Evolutionary conservation across 2,888 invertebrate genomes (phyloP).

Genomic region (Xanthia icteritia): DNA sequence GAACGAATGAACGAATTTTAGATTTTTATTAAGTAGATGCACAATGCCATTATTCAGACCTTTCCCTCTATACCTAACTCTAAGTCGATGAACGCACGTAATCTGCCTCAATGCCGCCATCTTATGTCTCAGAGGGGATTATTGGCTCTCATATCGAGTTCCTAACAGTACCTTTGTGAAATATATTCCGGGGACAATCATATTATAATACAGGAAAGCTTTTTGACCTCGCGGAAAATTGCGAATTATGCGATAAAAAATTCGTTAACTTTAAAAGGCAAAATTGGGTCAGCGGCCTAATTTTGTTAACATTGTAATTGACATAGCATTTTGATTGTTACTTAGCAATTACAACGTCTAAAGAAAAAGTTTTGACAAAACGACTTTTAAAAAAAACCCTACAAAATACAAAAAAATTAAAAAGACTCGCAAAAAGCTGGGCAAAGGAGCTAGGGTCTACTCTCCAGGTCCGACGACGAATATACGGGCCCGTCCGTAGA

Average conservation of each 20-base stretch:
- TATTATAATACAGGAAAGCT: conserved; percentile 1
- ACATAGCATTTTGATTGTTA: conserved; percentile 9
- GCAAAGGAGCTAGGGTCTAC: too few relatives aligned
- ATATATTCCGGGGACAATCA: conserved; percentile 18
- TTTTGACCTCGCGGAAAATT: conserved; percentile 1
- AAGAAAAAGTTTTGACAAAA: not conserved
- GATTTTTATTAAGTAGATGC: not conserved
- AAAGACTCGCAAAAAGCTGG: too few relatives aligned
- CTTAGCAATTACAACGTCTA: not conserved
- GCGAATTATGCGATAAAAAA: conserved; percentile 17
- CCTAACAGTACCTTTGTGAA: conserved; percentile 10
- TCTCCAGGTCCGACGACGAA: too few relatives aligned
- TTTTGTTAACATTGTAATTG: conserved; percentile 19
- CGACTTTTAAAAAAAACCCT: too few relatives aligned
- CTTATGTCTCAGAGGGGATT: conserved; percentile 36
- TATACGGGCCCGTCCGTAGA: too few relatives aligned
- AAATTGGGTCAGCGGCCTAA: conserved; percentile 25
- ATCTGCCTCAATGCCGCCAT: conserved; percentile 23
- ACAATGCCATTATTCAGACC: not conserved
- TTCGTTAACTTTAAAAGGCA: conserved; percentile 9
- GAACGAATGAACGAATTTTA: not conserved
- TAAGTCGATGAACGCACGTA: conserved; percentile 15
- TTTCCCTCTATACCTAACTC: not conserved
- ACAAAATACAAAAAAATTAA: too few relatives aligned
- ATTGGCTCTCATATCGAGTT: conserved; percentile 45